Evolutionary conservation across 2,888 invertebrate genomes (phyloP).

Genomic region (Drosophila helvetica): DNA sequence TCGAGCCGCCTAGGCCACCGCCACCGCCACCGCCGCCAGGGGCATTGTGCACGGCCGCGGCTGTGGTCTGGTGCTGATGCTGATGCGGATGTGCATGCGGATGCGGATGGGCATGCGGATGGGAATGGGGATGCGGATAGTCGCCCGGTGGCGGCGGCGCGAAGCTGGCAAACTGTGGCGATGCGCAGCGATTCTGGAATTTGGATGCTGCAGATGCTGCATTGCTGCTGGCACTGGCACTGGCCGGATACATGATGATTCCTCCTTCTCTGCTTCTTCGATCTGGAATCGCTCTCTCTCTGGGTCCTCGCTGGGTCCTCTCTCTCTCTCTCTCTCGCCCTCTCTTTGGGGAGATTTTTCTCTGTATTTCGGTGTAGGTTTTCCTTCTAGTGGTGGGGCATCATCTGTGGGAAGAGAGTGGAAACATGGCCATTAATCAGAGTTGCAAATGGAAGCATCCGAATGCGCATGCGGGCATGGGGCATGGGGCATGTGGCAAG

Average conservation of each 20-base stretch:
- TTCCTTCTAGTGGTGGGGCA: conserved; percentile 38
- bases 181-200: conserved; percentile 82
- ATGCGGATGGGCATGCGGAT: conserved; percentile 84
- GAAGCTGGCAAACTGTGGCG: conserved; percentile 88
- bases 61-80: conserved; percentile 35
- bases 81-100: conserved; percentile 24
- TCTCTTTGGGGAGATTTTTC: not conserved
- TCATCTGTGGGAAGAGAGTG: conserved; percentile 58
- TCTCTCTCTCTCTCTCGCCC: conserved; percentile 5
- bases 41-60: conserved; percentile 49
- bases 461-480: conserved; percentile 54
- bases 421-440: conserved; percentile 71
- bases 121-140: conserved; percentile 85
- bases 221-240: conserved; percentile 64
- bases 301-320: not conserved
- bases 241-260: conserved; percentile 79
- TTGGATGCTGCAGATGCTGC: conserved; percentile 70
- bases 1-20: conserved; percentile 41
- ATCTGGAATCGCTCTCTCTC: not conserved
- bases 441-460: conserved; percentile 53
- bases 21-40: conserved; percentile 6
- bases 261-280: conserved; percentile 7
- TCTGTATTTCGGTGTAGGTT: not conserved
- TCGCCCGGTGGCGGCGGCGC: conserved; percentile 88
- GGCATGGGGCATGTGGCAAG: not conserved